Conservation (phyloP, 2,113 vertebrate species). For the Colaptes auratus region DNA sequence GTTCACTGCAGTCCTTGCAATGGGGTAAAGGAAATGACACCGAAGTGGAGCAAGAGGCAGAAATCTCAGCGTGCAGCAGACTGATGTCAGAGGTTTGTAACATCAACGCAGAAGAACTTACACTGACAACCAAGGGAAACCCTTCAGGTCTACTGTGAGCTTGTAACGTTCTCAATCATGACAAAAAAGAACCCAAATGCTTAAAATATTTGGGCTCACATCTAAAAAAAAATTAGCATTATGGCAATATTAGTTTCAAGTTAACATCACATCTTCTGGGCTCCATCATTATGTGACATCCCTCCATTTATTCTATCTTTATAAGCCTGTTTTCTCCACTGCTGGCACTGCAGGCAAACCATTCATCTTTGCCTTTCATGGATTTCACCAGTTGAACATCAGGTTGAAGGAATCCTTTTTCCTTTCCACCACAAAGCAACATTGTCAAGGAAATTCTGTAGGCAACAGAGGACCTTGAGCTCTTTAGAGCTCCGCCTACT, state of each 20-base stretch:
- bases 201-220: not conserved
- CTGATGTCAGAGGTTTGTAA: not conserved
- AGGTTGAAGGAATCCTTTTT: not conserved
- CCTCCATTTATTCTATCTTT: not conserved
- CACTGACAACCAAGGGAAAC: not conserved
- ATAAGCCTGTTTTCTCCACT: not conserved
- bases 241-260: not conserved
- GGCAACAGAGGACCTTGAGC: not conserved
- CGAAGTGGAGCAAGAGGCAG: not conserved
- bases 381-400: not conserved
- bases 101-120: not conserved
- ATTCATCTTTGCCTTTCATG: not conserved
- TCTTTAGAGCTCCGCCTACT: not conserved
- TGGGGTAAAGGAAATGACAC: accelerated
- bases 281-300: not conserved
- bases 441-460: not conserved
- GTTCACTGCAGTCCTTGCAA: not conserved
- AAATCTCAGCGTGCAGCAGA: not conserved
- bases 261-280: not conserved
- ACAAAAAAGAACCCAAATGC: not conserved
- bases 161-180: not conserved
- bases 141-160: not conserved
- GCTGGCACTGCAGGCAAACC: not conserved
- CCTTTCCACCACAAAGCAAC: not conserved
- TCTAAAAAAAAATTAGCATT: not conserved